Conservation (phyloP, 2,888 invertebrate species). For the Drosophila kambysellisi region DNA sequence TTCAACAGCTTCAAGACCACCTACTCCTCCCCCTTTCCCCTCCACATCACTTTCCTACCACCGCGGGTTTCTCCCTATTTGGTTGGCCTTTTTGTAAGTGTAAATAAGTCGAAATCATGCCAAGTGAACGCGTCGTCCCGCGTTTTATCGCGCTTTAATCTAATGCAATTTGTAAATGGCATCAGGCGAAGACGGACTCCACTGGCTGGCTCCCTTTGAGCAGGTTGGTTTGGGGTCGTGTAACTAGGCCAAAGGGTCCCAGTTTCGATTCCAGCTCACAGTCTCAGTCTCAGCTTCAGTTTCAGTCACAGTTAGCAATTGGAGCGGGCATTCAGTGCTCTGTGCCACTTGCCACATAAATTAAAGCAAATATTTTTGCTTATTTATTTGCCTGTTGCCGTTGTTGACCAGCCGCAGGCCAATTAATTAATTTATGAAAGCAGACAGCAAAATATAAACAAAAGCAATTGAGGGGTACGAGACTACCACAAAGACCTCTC, state of each 20-base stretch:
- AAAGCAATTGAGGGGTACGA: slow-evolving; percentile 25
- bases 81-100: slow-evolving; percentile 75
- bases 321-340: slow-evolving; percentile 8
- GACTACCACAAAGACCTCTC: not conserved
- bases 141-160: slow-evolving; percentile 75
- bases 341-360: slow-evolving; percentile 55
- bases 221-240: slow-evolving; percentile 18
- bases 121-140: slow-evolving; percentile 73
- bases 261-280: slow-evolving; percentile 5
- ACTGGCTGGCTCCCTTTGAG: not conserved
- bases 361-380: slow-evolving; percentile 77
- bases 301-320: slow-evolving; percentile 10
- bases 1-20: not conserved
- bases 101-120: slow-evolving; percentile 78
- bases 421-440: slow-evolving; percentile 79
- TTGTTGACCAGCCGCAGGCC: slow-evolving; percentile 71
- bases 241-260: slow-evolving; percentile 55
- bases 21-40: no score
- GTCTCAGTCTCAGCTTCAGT: not conserved
- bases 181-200: slow-evolving; percentile 29
- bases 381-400: slow-evolving; percentile 67
- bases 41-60: not conserved
- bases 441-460: slow-evolving; percentile 59
- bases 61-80: slow-evolving; percentile 13
- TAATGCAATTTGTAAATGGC: slow-evolving; percentile 80